Evolutionary conservation across 2,888 invertebrate species (phyloP).

Genomic region (Lepeophtheirus nordmannii): DNA sequence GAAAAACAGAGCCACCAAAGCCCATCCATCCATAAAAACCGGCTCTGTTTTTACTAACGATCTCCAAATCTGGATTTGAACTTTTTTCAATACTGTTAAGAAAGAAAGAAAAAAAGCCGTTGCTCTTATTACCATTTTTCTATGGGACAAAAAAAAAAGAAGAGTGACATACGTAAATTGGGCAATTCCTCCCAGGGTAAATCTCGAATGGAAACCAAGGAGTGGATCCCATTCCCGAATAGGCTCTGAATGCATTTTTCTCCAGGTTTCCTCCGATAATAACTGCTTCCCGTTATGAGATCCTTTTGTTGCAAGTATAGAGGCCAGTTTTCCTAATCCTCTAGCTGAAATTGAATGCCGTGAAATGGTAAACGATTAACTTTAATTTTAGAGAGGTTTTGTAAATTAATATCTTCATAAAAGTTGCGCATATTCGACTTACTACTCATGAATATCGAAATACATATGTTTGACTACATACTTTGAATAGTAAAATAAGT

Average conservation of each 20-base stretch:
- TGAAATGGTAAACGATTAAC: no score
- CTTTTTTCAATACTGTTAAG: no score
- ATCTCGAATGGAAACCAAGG: not conserved
- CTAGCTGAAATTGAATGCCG: not conserved
- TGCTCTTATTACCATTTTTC: no score
- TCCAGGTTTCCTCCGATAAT: slow-evolving; percentile 6
- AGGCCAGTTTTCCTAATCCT: slow-evolving; percentile 13
- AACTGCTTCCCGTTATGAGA: not conserved
- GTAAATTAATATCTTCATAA: no score
- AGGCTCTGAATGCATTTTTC: slow-evolving; percentile 19
- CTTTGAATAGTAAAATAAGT: no score
- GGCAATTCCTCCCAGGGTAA: not conserved
- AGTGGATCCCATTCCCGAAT: not conserved
- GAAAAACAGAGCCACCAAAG: slow-evolving; percentile 12
- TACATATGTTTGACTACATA: no score
- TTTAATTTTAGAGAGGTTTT: no score
- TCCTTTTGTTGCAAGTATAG: slow-evolving; percentile 9
- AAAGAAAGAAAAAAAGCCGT: no score
- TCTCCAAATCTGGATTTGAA: not conserved
- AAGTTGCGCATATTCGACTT: no score
- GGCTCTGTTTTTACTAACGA: not conserved
- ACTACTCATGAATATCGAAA: no score
- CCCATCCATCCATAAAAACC: slow-evolving; percentile 19
- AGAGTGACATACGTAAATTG: not conserved
- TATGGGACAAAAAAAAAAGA: no score